Conservation (phyloP, 2,797 vertebrate species). For the Chloroceryle inda region DNA sequence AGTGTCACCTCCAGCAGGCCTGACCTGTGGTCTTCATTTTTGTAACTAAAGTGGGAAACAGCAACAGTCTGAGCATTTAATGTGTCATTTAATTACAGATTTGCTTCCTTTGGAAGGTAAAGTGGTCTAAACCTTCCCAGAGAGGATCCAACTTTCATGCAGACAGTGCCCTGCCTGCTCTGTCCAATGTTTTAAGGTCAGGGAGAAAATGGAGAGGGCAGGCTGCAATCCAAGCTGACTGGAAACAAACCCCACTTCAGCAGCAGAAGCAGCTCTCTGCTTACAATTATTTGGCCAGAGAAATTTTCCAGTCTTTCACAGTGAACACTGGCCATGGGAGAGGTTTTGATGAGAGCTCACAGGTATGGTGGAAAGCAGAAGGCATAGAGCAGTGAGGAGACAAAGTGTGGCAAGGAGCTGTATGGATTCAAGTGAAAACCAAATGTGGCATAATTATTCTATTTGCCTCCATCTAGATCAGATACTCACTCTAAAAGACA, state of each 20-base stretch:
- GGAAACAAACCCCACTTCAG: not conserved
- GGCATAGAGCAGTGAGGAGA: not conserved
- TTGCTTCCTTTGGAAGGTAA: not conserved
- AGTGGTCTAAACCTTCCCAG: not conserved
- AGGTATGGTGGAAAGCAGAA: not conserved
- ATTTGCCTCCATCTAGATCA: not conserved
- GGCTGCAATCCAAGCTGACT: not conserved
- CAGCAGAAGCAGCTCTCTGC: not conserved
- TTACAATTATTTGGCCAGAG: not conserved
- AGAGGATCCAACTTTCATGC: not conserved
- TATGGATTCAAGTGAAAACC: not conserved
- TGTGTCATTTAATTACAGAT: not conserved
- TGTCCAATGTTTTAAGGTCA: not conserved
- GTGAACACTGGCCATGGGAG: not conserved
- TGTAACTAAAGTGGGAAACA: not conserved
- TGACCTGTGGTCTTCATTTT: not conserved
- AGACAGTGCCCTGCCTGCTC: not conserved
- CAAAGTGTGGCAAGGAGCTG: rapidly evolving
- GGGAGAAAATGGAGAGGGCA: not conserved
- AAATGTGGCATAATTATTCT: not conserved
- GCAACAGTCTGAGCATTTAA: not conserved
- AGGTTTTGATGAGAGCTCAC: not conserved
- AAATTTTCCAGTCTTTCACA: not conserved
- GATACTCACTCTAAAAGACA: not conserved
- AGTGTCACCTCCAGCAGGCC: not conserved